phyloP scores from a whole-genome alignment of 2,113 vertebrate genomes.

The Oostethus manadensis region DNA sequence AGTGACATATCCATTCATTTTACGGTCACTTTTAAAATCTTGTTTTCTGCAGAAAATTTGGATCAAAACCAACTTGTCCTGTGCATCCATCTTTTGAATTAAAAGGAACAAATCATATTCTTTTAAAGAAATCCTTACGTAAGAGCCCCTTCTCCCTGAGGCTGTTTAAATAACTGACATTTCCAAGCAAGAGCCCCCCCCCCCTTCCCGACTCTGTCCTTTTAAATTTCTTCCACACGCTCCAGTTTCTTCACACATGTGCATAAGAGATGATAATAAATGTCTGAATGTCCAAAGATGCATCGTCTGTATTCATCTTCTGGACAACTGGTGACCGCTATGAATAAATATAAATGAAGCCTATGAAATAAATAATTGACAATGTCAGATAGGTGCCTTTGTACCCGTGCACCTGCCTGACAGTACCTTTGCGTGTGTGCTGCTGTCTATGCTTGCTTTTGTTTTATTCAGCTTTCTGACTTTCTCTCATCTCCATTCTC shows the following conservation, averaged over 20 bases:
- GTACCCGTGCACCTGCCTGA: slow-evolving; percentile 20
- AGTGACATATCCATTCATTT: slow-evolving; percentile 22
- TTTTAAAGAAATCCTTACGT: background rate
- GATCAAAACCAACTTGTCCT: background rate
- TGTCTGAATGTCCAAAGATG: slow-evolving; percentile 21
- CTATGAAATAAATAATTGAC: slow-evolving; percentile 52
- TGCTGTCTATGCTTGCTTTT: slow-evolving; percentile 1
- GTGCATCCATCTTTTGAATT: background rate
- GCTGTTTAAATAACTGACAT: slow-evolving; percentile 1
- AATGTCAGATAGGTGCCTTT: slow-evolving; percentile 38
- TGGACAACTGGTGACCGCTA: slow-evolving; percentile 23
- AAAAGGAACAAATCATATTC: background rate
- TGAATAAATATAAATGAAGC: slow-evolving; percentile 44
- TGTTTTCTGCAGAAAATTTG: background rate
- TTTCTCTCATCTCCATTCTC: slow-evolving; percentile 29
- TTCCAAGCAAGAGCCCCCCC: background rate
- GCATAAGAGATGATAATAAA: slow-evolving; percentile 31
- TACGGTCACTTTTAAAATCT: slow-evolving; percentile 7
- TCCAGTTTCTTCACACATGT: slow-evolving; percentile 13
- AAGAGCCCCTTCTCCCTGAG: background rate
- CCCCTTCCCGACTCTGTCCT: slow-evolving; percentile 1
- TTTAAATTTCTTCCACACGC: slow-evolving; percentile 20
- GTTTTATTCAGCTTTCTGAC: slow-evolving; percentile 29
- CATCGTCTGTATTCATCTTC: slow-evolving; percentile 6
- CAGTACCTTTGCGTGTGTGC: slow-evolving; percentile 11